Base-by-base conservation (phyloP, 1,140 invertebrate genomes). In the Drosophila varians region DNA sequence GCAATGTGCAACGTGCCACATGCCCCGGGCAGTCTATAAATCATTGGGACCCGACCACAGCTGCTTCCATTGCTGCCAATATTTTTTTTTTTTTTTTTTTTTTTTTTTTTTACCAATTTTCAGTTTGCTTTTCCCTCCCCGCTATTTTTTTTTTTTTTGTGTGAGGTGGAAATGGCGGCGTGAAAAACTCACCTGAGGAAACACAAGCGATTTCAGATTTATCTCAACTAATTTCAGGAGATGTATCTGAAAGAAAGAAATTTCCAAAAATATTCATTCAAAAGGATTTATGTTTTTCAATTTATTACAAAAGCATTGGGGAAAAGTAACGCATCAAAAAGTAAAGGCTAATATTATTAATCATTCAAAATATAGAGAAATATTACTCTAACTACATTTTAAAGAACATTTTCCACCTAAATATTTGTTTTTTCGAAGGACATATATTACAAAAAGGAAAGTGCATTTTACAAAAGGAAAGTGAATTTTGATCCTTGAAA, bases 71-170 rank as follows among this genome's bases (percentile, higher is more conserved):
- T 23, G 54, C 55, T 60, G 54, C 57, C 60, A 61, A 64, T 64
- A 47, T 64, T 60, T 61, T 47, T 60, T 61, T 31, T 31, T 31
- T 31, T 9, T 8, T 31, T 31, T 31, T 31, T 55, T 28, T n/a
- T 23, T n/a, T n/a, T n/a, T n/a, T n/a, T n/a, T n/a, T 47, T 60
- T 61, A 21, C 55, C 55, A 61, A 64, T 64, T 64, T 64, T 64
- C 8, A 47, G 60, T 16, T 38, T 4, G 21, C 54, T 43, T 18
- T 36, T 31, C 58, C 28, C 9, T 31, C 3, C 3, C 11, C 11
- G 8, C 8, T 11, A 3, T 31, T 31, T 31, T 31, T 9, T 8
- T 31, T 31, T 31, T 31, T 55, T 28, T n/a, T 23, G 54, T 19
- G 52, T 12, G 42, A 52, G 34, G 34, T 38, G 34, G 4, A 36